Conservation (phyloP, 2,888 invertebrate species). For the Phytoseiulus persimilis region DNA sequence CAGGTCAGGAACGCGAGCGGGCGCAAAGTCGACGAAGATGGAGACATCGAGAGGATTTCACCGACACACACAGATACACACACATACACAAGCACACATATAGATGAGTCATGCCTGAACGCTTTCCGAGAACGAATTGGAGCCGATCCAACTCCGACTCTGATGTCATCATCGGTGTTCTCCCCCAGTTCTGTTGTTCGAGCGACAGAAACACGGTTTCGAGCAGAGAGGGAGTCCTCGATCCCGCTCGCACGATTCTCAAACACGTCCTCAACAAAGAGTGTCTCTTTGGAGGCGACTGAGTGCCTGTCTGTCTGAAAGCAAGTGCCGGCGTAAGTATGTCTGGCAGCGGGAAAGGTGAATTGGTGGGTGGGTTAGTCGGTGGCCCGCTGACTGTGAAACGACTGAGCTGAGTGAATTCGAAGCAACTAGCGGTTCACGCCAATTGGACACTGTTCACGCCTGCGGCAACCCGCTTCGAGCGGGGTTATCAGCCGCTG, state of each 20-base stretch:
- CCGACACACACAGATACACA: too few relatives aligned
- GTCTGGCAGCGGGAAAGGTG: neutral
- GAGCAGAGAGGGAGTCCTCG: too few relatives aligned
- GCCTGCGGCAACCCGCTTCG: neutral
- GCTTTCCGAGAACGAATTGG: neutral
- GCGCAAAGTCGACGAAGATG: too few relatives aligned
- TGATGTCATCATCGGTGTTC: neutral
- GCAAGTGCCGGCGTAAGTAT: neutral
- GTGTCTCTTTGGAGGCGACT: too few relatives aligned
- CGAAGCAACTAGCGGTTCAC: neutral
- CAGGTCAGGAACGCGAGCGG: too few relatives aligned
- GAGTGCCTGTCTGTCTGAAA: neutral
- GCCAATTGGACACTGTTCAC: constrained; percentile 5
- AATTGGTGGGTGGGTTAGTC: neutral
- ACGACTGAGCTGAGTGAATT: neutral
- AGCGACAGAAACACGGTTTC: too few relatives aligned
- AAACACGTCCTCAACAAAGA: too few relatives aligned
- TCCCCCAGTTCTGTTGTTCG: too few relatives aligned
- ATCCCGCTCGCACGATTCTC: too few relatives aligned
- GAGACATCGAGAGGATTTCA: too few relatives aligned
- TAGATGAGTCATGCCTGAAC: neutral
- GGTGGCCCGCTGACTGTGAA: neutral
- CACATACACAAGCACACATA: too few relatives aligned
- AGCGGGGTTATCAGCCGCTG: neutral
- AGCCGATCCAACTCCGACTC: neutral